Evolutionary conservation across 2,797 vertebrate species (phyloP).

Genomic region (Acanthiza pusilla): DNA sequence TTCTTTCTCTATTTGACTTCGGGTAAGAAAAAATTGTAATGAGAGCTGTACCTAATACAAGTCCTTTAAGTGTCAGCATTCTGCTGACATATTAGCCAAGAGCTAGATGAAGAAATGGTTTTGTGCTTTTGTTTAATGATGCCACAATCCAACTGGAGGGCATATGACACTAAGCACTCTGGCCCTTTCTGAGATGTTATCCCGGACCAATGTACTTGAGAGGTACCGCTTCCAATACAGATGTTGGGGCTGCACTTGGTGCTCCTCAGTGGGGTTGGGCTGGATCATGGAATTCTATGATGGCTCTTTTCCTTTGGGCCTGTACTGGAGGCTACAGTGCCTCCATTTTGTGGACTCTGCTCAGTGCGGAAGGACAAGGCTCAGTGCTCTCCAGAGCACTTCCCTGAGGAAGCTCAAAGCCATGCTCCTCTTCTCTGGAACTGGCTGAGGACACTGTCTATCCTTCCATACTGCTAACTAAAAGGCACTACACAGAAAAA

Average conservation of each 20-base stretch:
- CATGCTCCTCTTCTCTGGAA: neutral
- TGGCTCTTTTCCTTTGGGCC: neutral
- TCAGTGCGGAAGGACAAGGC: neutral
- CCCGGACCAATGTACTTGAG: fast-evolving
- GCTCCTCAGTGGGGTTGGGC: neutral
- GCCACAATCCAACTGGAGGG: neutral
- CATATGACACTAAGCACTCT: neutral
- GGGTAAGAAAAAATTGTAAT: neutral
- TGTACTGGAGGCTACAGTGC: neutral
- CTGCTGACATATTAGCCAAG: neutral
- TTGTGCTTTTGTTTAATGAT: neutral
- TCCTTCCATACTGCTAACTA: neutral
- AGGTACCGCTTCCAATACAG: fast-evolving
- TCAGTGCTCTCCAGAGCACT: fast-evolving
- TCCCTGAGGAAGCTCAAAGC: neutral
- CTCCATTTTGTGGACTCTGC: neutral
- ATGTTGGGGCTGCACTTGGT: neutral
- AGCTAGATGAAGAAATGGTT: neutral
- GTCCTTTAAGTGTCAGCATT: neutral
- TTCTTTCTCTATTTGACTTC: neutral
- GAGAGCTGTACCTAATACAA: neutral
- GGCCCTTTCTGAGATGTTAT: neutral
- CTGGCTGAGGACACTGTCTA: neutral
- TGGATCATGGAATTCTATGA: neutral
- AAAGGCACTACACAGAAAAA: neutral